Evolutionary conservation across 2,888 invertebrate genomes (phyloP).

Genomic region (Eupithecia centaureata): DNA sequence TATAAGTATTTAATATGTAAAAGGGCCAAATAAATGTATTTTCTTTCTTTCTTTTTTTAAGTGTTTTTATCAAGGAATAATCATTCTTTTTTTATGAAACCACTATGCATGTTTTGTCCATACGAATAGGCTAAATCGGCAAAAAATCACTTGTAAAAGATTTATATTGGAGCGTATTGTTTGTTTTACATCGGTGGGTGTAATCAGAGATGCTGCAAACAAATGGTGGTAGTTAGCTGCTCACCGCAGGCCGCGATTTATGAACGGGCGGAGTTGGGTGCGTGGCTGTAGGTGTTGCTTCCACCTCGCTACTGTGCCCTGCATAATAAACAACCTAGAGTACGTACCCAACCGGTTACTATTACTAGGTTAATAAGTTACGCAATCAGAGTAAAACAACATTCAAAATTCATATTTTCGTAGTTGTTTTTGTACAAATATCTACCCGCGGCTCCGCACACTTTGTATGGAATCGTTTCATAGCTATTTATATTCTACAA

Average conservation of each 20-base stretch:
- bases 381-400: not conserved
- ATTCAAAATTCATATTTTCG: not conserved
- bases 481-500: too few species aligned
- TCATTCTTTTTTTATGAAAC: not conserved
- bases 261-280: conserved; percentile 55
- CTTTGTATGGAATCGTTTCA: too few species aligned
- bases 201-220: conserved; percentile 76
- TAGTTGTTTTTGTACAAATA: not conserved
- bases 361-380: not conserved
- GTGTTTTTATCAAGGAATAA: not conserved
- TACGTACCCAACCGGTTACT: not conserved
- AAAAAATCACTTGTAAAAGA: conserved; percentile 23
- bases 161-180: conserved; percentile 24
- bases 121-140: not conserved
- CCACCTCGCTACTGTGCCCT: conserved; percentile 25
- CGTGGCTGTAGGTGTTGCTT: conserved; percentile 49
- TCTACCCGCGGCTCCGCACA: too few species aligned
- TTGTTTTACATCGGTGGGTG: conserved; percentile 42
- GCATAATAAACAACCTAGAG: conserved; percentile 3
- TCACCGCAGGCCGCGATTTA: conserved; percentile 78
- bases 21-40: too few species aligned
- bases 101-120: not conserved
- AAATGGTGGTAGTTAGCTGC: conserved; percentile 78
- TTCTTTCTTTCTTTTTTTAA: too few species aligned
- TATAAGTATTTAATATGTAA: too few species aligned